These are phyloP conservation scores for Serripes groenlandicus DNA, from an alignment of 2,888 invertebrate species.

Conservation along the genomic window DNA sequence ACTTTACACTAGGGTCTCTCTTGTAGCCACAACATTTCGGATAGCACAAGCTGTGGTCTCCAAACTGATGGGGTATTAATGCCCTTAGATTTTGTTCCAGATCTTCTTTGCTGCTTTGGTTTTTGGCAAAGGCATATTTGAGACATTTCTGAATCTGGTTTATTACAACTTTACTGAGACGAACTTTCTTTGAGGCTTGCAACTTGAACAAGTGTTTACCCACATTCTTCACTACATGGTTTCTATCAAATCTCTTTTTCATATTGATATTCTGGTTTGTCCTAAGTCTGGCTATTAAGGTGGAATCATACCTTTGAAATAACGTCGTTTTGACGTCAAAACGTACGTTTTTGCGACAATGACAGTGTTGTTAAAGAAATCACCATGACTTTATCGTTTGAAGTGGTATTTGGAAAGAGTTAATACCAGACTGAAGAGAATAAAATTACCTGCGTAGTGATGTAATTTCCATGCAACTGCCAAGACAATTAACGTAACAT, in stretches of 20 bases:
- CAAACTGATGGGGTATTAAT: conserved; percentile 54
- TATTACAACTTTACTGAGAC: conserved; percentile 39
- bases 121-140: conserved; percentile 47
- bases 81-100: conserved; percentile 43
- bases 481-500: too few species aligned
- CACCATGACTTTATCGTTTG: too few species aligned
- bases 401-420: too few species aligned
- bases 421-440: too few species aligned
- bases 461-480: too few species aligned
- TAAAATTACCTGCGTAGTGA: too few species aligned
- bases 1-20: conserved; percentile 30
- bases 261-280: conserved; percentile 28
- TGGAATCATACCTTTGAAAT: too few species aligned
- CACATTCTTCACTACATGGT: conserved; percentile 36
- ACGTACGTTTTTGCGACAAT: too few species aligned
- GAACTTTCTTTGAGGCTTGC: conserved; percentile 22
- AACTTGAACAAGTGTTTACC: conserved; percentile 3
- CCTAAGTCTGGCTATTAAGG: conserved; percentile 28
- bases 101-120: conserved; percentile 40
- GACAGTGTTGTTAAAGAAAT: too few species aligned
- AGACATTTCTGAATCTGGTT: conserved; percentile 43
- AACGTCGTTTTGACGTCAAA: too few species aligned
- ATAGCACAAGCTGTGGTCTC: conserved; percentile 45
- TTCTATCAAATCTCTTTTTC: conserved; percentile 42
- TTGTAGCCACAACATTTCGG: conserved; percentile 55